phyloP scores from a whole-genome alignment of 2,888 invertebrate genomes.

The Charanyca ferruginea region DNA sequence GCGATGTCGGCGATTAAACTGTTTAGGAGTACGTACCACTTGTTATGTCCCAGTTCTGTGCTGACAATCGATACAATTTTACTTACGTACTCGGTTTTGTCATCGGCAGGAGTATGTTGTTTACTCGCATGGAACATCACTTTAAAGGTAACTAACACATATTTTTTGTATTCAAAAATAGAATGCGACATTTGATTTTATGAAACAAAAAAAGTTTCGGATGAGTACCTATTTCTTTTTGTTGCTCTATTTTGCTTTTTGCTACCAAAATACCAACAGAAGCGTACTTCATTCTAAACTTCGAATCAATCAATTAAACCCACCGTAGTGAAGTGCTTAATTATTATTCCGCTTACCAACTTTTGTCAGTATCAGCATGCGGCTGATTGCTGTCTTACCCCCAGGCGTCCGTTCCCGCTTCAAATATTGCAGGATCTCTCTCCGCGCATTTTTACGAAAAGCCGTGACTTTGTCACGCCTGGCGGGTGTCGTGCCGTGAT shows the following conservation, averaged over 20 bases:
- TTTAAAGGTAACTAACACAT: too few species aligned
- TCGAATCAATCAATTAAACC: slow-evolving; percentile 50
- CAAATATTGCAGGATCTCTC: slow-evolving; percentile 52
- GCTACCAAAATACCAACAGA: slow-evolving; percentile 21
- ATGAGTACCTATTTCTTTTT: slow-evolving; percentile 9
- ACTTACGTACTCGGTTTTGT: slow-evolving; percentile 36
- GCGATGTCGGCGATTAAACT: slow-evolving; percentile 69
- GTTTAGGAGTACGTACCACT: slow-evolving; percentile 64
- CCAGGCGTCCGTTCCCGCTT: slow-evolving; percentile 37
- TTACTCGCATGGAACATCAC: slow-evolving; percentile 35
- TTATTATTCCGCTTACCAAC: slow-evolving; percentile 61
- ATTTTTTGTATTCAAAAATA: slow-evolving; percentile 13
- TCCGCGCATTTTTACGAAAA: slow-evolving; percentile 54
- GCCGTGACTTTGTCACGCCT: slow-evolving; percentile 61
- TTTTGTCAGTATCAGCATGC: slow-evolving; percentile 27
- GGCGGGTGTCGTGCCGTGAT: slow-evolving; percentile 59
- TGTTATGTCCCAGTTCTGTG: slow-evolving; percentile 62
- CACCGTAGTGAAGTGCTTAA: slow-evolving; percentile 56
- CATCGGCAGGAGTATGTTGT: slow-evolving; percentile 1
- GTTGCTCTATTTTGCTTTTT: slow-evolving; percentile 6
- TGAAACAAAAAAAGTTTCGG: not conserved
- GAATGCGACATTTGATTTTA: not conserved
- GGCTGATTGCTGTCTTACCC: slow-evolving; percentile 29
- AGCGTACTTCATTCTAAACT: slow-evolving; percentile 30
- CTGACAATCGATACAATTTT: slow-evolving; percentile 58